These are phyloP conservation scores for Anguilla anguilla DNA, from an alignment of 2,797 vertebrate species.

Conservation along the genomic window DNA sequence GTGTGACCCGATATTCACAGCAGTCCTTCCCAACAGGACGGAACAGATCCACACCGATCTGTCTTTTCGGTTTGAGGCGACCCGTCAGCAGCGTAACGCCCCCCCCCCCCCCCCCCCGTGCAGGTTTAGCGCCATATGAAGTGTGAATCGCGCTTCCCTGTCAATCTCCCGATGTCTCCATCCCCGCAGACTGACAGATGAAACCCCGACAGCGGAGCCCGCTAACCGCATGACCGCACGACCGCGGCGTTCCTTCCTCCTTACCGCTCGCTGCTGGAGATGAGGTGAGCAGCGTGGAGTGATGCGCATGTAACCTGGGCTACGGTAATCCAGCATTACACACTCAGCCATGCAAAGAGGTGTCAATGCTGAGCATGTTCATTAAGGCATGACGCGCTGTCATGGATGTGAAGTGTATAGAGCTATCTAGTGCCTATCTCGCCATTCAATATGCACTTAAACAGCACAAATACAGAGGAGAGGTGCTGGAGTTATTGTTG, in stretches of 20 bases:
- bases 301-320: not conserved
- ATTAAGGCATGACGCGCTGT: not conserved
- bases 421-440: too few species aligned
- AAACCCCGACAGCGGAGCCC: not conserved
- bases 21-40: slow-evolving; percentile 24
- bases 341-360: not conserved
- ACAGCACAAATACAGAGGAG: not conserved
- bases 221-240: not conserved
- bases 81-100: not conserved
- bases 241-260: not conserved
- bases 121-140: not conserved
- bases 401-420: not conserved
- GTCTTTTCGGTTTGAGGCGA: not conserved
- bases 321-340: not conserved
- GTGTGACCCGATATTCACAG: slow-evolving; percentile 31
- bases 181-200: not conserved
- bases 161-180: not conserved
- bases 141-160: not conserved
- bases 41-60: not conserved
- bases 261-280: not conserved
- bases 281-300: not conserved
- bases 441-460: not conserved
- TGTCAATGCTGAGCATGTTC: not conserved
- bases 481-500: not conserved
- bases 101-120: not conserved